Evolutionary conservation across 2,888 invertebrate species (phyloP), one percentile per base, ranked within the genome.

Genomic region (Argyra leucocephala): DNA sequence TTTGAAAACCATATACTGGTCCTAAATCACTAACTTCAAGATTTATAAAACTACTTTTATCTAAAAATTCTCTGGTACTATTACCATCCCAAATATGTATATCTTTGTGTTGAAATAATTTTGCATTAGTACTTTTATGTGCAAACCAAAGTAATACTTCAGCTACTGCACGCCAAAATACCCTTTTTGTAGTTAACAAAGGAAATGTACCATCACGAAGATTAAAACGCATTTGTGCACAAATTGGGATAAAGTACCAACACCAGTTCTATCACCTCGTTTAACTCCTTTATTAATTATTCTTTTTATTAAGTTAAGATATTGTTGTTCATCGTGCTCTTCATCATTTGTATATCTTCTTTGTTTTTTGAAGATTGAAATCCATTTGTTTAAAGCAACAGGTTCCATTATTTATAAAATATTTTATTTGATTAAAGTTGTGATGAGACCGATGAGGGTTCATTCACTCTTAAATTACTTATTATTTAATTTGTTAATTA

Each of bases 1-100:
- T 99, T 77, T 98, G 98, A 75, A 98, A 99, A 0, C 97, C 98
- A 82, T 98, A 98, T 1, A 98, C 87, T 1, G 98, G 98, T 0
- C 97, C 97, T 61, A 98, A 83, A 80, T 98, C 98, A 66, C 96
- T 96, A 82, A 93, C 95, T 76, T 90, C 90, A 65, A 96, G 83
- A 62, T 95, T 86, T 0, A 78, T 83, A 67, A 97, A 88, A 9
- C 96, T 97, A 24, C 87, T 81, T 57, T 87, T 88, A 77, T 96
- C 93, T n/a, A 98, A 82, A 76, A 92, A 98, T 67, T 86, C 84
- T 64, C 93, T 83, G 0, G 93, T 92, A 68, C 95, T 94, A 78
- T 98, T 97, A 0, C 89, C 91, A 82, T 98, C 96, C 98, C 98
- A 99, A 73, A 99, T 97, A 71, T 88, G 90, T 6, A 98, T 86